Conservation (phyloP, 2,888 invertebrate species). For the Sialis lutaria region DNA sequence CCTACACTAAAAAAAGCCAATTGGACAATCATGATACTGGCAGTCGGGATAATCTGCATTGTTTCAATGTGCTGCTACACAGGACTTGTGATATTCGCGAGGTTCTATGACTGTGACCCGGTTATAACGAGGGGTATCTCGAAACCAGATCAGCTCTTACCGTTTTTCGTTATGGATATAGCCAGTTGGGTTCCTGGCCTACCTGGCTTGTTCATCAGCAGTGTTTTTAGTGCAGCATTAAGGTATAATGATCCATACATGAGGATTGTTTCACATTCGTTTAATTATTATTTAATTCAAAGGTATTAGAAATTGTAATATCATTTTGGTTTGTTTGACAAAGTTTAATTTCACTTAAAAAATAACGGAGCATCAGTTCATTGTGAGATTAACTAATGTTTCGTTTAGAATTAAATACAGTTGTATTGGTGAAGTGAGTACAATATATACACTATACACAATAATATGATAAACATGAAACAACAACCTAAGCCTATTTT, state of each 20-base stretch:
- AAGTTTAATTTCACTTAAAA: too few species aligned
- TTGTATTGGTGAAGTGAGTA: too few species aligned
- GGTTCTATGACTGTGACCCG: slow-evolving; percentile 72
- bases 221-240: slow-evolving; percentile 73
- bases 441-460: too few species aligned
- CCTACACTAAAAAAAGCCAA: slow-evolving; percentile 52
- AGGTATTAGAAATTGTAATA: too few species aligned
- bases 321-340: too few species aligned
- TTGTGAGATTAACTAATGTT: too few species aligned
- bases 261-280: too few species aligned
- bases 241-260: slow-evolving; percentile 30
- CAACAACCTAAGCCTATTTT: too few species aligned
- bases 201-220: slow-evolving; percentile 71
- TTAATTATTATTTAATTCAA: too few species aligned
- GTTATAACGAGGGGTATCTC: slow-evolving; percentile 50
- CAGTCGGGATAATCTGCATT: slow-evolving; percentile 55
- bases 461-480: too few species aligned
- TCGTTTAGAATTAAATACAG: too few species aligned
- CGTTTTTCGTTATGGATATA: slow-evolving; percentile 69
- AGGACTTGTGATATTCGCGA: slow-evolving; percentile 73
- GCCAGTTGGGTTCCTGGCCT: slow-evolving; percentile 55
- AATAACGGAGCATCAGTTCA: too few species aligned
- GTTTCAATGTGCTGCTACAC: slow-evolving; percentile 67
- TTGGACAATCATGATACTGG: slow-evolving; percentile 56
- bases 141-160: slow-evolving; percentile 58